phyloP scores from a whole-genome alignment of 1,140 invertebrate genomes.

The Rhopalosiphum padi region DNA sequence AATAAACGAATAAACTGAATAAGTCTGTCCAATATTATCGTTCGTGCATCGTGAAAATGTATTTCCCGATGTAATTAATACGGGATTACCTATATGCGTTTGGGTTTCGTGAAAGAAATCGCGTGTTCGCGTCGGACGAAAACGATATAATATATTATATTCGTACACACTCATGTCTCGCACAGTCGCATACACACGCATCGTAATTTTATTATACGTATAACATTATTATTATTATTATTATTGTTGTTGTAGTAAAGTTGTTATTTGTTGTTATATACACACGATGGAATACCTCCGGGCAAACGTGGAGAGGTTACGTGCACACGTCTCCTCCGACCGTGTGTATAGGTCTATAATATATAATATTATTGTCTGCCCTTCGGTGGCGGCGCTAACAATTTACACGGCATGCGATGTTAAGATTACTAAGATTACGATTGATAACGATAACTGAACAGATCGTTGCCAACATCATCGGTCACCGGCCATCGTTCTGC shows the following conservation, averaged over 20 bases:
- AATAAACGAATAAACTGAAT: neutral
- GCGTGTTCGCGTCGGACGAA: neutral
- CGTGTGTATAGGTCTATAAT: neutral
- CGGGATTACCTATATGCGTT: neutral
- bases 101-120: neutral
- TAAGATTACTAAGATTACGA: neutral
- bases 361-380: neutral
- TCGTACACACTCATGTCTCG: neutral
- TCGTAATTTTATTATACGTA: neutral
- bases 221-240: neutral
- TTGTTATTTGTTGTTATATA: neutral
- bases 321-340: neutral
- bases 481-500: neutral
- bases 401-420: conserved; percentile 1
- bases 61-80: neutral
- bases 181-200: neutral
- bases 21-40: neutral
- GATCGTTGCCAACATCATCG: neutral
- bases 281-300: neutral
- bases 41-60: neutral
- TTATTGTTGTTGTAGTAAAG: neutral
- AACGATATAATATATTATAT: neutral
- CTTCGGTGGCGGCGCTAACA: conserved; percentile 20
- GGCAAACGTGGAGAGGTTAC: neutral
- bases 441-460: neutral